Conservation (phyloP, 2,113 vertebrate species). For the Xenopus borealis region DNA sequence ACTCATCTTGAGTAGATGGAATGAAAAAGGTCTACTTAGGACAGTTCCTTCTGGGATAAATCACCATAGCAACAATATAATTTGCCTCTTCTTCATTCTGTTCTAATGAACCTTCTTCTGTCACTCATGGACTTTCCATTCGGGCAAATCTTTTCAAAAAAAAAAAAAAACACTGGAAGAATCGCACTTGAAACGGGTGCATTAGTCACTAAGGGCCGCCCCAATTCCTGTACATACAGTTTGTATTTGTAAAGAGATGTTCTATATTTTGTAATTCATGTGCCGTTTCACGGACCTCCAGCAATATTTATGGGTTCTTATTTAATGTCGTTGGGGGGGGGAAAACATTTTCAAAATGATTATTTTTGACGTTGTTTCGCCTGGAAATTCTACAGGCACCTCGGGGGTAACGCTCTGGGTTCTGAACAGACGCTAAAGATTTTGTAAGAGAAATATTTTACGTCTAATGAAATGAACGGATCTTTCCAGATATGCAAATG, state of each 20-base stretch:
- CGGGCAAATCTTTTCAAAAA: conserved; percentile 69
- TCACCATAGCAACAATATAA: too few relatives aligned
- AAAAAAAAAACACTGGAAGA: conserved; percentile 84
- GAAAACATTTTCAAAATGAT: conserved; percentile 30
- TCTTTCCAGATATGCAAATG: conserved; percentile 68
- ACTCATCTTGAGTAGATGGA: too few relatives aligned
- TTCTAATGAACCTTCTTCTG: too few relatives aligned
- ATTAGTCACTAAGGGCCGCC: conserved; percentile 68
- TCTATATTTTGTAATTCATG: conserved; percentile 99
- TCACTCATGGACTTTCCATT: conserved; percentile 31
- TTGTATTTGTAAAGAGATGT: conserved; percentile 96
- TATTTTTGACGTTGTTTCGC: too few relatives aligned
- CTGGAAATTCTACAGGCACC: too few relatives aligned
- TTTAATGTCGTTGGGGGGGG: conserved; percentile 65
- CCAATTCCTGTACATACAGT: conserved; percentile 84
- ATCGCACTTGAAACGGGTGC: conserved; percentile 87
- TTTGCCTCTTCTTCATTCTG: too few relatives aligned
- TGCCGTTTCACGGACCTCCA: conserved; percentile 86
- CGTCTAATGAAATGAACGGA: conserved; percentile 46
- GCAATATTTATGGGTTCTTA: conserved; percentile 92
- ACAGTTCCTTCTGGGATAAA: too few relatives aligned
- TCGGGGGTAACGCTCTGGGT: too few relatives aligned
- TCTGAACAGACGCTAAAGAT: too few relatives aligned
- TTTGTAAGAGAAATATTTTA: conserved; percentile 57
- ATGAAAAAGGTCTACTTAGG: too few relatives aligned